Conservation (phyloP, 2,113 vertebrate species). For the Catharus bicknelli region DNA sequence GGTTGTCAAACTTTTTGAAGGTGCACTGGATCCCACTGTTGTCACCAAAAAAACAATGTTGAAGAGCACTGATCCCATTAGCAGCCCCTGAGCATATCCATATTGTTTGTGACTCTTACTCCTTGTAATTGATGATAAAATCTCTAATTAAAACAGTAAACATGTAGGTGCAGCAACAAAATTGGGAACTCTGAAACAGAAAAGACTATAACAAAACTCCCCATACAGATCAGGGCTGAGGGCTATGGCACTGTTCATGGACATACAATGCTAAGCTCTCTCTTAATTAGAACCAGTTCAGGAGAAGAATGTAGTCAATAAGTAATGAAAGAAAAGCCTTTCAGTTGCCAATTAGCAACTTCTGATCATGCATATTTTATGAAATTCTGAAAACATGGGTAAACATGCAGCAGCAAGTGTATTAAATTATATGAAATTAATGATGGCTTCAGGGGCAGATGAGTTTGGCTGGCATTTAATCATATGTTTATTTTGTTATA, state of each 20-base stretch:
- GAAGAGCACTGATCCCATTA: background rate
- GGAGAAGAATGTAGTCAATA: constrained; percentile 1
- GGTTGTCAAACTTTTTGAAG: background rate
- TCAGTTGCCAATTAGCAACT: constrained; percentile 3
- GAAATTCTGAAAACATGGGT: constrained; percentile 19
- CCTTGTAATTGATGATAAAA: background rate
- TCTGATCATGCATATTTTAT: constrained; percentile 33
- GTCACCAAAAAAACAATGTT: background rate
- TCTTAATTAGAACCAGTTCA: background rate
- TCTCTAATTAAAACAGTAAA: background rate
- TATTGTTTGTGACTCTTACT: background rate
- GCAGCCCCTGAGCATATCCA: background rate
- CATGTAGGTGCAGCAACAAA: background rate
- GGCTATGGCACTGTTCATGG: background rate
- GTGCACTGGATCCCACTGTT: background rate
- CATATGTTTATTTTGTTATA: constrained; percentile 32
- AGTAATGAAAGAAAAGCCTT: constrained; percentile 2
- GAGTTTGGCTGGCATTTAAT: constrained; percentile 39
- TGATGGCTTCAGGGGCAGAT: constrained; percentile 25
- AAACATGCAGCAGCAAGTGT: constrained; percentile 7
- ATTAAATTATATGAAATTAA: constrained; percentile 32
- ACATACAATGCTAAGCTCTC: background rate
- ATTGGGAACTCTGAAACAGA: background rate
- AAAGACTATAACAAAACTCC: background rate
- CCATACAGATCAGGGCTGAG: background rate